Conservation (phyloP, 30 jellyfish, hydroid and myxozoan species). For the Aurelia aurita complex sp. Pacific region DNA sequence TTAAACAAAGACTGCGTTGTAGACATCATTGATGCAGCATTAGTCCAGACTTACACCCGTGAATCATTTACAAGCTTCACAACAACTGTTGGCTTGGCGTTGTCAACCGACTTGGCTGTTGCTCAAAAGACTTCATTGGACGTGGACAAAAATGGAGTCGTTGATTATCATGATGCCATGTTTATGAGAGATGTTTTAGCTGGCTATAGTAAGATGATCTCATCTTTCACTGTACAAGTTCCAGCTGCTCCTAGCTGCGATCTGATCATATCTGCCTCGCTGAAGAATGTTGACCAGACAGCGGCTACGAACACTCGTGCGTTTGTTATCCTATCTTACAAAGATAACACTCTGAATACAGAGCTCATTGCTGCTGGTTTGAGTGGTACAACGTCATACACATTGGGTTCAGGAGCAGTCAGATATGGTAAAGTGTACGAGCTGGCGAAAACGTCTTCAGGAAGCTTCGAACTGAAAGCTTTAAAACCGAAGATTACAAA, state of each 20-base stretch:
- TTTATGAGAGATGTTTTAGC: conserved; percentile 27
- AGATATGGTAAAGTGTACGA: conserved; percentile 45
- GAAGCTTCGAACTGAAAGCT: conserved; percentile 25
- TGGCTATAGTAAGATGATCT: conserved; percentile 51
- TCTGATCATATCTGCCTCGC: conserved; percentile 38
- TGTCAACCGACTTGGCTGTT: conserved; percentile 1
- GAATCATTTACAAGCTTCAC: conserved; percentile 42
- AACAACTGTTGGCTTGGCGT: conserved; percentile 36
- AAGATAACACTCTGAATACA: conserved; percentile 11
- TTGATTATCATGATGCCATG: conserved; percentile 57
- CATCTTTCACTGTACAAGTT: conserved; percentile 12
- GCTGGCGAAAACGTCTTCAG: conserved; percentile 25
- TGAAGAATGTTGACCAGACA: conserved; percentile 26
- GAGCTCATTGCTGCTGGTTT: conserved; percentile 50
- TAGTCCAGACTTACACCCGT: conserved; percentile 63
- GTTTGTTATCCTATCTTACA: conserved; percentile 32
- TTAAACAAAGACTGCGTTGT: conserved; percentile 75
- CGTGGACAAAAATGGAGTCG: conserved; percentile 62
- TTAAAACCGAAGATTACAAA: conserved; percentile 35
- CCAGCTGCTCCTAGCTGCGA: conserved; percentile 66
- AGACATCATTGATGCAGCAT: conserved; percentile 79
- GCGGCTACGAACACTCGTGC: conserved; percentile 53
- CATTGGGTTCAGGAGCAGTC: conserved; percentile 18
- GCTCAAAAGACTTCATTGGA: conserved; percentile 38
- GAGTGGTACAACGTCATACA: conserved; percentile 31